Conservation (phyloP, 2,888 invertebrate species). For the Sinhomidia bicolor region DNA sequence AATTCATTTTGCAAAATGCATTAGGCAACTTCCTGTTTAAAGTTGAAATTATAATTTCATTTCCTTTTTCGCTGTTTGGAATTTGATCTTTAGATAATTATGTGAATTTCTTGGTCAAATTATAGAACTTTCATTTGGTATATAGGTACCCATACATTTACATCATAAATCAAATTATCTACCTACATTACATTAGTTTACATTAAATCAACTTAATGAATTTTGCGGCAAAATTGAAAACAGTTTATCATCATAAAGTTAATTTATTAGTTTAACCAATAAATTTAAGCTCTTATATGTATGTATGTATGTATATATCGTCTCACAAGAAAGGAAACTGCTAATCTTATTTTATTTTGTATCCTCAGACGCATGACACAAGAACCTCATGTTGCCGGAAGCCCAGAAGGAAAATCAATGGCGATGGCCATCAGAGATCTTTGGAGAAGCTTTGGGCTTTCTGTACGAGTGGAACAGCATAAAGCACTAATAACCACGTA, state of each 20-base stretch:
- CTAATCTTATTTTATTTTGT: background rate
- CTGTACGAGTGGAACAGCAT: slow-evolving; percentile 80
- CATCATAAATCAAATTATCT: too few relatives aligned
- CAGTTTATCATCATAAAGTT: too few relatives aligned
- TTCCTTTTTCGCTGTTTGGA: background rate
- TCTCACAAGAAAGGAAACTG: background rate
- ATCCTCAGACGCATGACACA: slow-evolving; percentile 79
- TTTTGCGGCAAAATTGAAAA: too few relatives aligned
- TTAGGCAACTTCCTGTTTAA: background rate
- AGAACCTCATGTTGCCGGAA: slow-evolving; percentile 78
- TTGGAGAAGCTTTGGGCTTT: slow-evolving; percentile 80
- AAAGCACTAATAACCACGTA: slow-evolving; percentile 79
- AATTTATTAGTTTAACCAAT: too few relatives aligned
- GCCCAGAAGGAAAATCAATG: slow-evolving; percentile 79
- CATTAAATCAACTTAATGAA: too few relatives aligned
- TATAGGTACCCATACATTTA: too few relatives aligned
- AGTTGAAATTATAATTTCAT: background rate
- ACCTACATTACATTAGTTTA: too few relatives aligned
- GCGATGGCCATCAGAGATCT: slow-evolving; percentile 79
- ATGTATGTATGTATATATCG: background rate
- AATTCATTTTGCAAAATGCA: background rate
- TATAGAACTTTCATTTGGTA: too few relatives aligned
- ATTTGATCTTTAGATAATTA: too few relatives aligned
- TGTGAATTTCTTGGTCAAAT: too few relatives aligned
- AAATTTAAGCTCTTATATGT: too few relatives aligned